Evolutionary conservation across 2,113 vertebrate genomes (phyloP).

Genomic region (Sebastes fasciatus): DNA sequence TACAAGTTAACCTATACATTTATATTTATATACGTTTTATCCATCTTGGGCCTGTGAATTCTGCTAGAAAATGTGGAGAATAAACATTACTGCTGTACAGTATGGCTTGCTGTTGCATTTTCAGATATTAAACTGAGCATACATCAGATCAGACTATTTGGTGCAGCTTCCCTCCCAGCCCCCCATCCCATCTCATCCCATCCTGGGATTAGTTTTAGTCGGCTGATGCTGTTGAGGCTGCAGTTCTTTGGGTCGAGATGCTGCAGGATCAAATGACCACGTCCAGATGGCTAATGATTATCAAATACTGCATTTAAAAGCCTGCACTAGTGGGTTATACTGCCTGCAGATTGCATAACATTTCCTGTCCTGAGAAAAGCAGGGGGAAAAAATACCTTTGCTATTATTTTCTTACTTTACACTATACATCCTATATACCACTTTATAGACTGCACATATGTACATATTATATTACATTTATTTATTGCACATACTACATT

Average conservation of each 20-base stretch:
- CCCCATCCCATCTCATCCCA: slow-evolving; percentile 28
- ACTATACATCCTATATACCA: too few species aligned
- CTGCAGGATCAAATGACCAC: slow-evolving; percentile 84
- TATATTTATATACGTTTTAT: too few species aligned
- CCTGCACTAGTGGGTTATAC: slow-evolving; percentile 35
- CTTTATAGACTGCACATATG: too few species aligned
- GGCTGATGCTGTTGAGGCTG: slow-evolving; percentile 73
- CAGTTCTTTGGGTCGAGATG: slow-evolving; percentile 73
- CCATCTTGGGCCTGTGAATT: too few species aligned
- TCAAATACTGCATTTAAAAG: slow-evolving; percentile 74
- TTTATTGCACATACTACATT: too few species aligned
- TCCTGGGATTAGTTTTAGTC: slow-evolving; percentile 69
- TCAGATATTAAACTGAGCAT: slow-evolving; percentile 28
- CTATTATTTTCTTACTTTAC: too few species aligned
- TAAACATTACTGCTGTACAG: neutral
- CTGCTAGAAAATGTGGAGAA: neutral
- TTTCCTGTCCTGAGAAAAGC: slow-evolving; percentile 30
- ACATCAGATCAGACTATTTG: slow-evolving; percentile 32
- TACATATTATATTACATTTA: too few species aligned
- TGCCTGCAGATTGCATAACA: slow-evolving; percentile 59
- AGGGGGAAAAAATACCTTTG: slow-evolving; percentile 36
- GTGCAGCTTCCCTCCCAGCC: slow-evolving; percentile 24
- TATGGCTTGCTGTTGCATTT: slow-evolving; percentile 20
- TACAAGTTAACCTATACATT: too few species aligned
- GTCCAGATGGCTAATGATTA: slow-evolving; percentile 85